Evolutionary conservation across 2,888 invertebrate genomes (phyloP), one percentile per base, ranked within the genome.

Genomic region (Eudasyphora cyanicolor): DNA sequence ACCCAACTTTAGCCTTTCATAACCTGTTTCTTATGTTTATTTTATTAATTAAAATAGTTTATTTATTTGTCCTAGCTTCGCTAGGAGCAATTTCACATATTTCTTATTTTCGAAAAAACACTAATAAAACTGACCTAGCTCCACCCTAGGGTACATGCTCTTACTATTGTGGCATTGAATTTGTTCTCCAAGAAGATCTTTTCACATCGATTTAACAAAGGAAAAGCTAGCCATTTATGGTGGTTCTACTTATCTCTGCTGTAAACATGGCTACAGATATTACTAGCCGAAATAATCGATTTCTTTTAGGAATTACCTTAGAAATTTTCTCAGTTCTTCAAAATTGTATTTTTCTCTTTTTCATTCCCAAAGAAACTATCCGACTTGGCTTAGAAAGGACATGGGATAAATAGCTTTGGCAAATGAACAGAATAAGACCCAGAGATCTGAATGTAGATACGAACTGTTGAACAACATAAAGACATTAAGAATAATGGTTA

Each of bases 401-500:
- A 62, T 17, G 32, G 24, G 32, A 62, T 62, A 62, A 62, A 32
- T 62, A 8, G 17, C 32, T 32, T 62, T 32, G n/a, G 32, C 62
- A 62, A 62, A 62, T 62, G 27, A 27, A 57, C 62, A 32, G 32
- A 45, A 45, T n/a, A 29, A 62, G n/a, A 62, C 32, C 29, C 62
- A 32, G 29, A 32, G 29, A 62, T 38, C 64, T 21, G 4, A n/a
- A 8, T 64, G 21, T 2, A 64, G 38, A 62, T 62, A 32, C 62
- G 17, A 17, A 62, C 24, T 62, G 62, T 32, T 62, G 17, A 62
- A 62, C 62, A 64, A 64, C n/a, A 64, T 38, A 35, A 64, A 38
- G 64, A 64, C 64, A 64, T 64, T 64, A 64, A 64, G 64, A 21
- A 35, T 64, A 64, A 64, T 64, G 64, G 64, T 38, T 38, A 64